Conservation (phyloP, 2,113 vertebrate genomes). For the Mirounga angustirostris region DNA sequence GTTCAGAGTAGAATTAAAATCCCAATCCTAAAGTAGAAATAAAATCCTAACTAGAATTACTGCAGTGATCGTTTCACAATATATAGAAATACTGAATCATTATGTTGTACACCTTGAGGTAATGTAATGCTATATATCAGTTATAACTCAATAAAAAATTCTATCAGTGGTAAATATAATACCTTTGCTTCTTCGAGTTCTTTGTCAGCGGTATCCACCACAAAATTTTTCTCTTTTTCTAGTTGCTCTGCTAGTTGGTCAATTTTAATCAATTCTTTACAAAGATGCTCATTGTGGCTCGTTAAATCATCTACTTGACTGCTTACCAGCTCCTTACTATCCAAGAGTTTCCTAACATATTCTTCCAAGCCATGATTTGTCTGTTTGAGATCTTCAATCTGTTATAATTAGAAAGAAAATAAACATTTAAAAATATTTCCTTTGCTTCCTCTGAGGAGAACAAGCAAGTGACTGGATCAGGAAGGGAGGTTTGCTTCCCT, state of each 20-base stretch:
- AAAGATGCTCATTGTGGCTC: conserved; percentile 85
- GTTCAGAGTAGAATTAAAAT: conserved; percentile 57
- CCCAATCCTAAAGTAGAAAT: neutral
- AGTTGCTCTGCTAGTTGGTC: conserved; percentile 85
- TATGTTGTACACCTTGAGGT: neutral
- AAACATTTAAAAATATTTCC: conserved; percentile 63
- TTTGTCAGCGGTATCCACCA: conserved; percentile 81
- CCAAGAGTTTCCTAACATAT: conserved; percentile 83
- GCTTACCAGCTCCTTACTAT: conserved; percentile 81
- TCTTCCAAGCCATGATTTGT: conserved; percentile 86
- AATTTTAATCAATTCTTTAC: conserved; percentile 85
- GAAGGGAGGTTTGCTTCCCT: neutral
- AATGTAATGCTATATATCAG: neutral
- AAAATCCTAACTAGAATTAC: neutral
- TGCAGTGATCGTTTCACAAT: neutral
- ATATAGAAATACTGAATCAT: neutral
- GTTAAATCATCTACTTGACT: conserved; percentile 84
- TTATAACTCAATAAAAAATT: conserved; percentile 38
- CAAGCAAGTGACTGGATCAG: neutral
- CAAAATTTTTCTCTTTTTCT: conserved; percentile 84
- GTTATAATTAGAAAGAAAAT: conserved; percentile 71
- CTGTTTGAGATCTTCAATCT: conserved; percentile 87
- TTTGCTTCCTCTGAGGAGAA: conserved; percentile 28
- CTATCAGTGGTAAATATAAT: conserved; percentile 43
- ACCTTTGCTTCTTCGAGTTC: conserved; percentile 88